These are phyloP conservation scores for Andricus grossulariae DNA, from an alignment of 1,140 invertebrate genomes.

Conservation along the genomic window DNA sequence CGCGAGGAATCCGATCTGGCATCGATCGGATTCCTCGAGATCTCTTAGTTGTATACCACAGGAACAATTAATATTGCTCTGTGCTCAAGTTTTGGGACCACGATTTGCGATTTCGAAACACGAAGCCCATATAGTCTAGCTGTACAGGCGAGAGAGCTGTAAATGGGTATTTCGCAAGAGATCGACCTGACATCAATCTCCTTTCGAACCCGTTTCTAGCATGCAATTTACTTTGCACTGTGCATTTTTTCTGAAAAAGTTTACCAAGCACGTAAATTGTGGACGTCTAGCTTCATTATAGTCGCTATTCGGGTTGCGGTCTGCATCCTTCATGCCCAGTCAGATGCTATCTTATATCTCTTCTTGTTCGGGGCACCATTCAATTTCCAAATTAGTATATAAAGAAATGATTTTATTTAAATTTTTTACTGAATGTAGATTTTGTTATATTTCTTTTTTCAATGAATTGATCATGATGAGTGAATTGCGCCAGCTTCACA, in stretches of 20 bases:
- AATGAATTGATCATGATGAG: constrained; percentile 1
- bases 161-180: constrained; percentile 26
- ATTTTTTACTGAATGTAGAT: background rate
- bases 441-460: background rate
- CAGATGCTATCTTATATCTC: background rate
- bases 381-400: background rate
- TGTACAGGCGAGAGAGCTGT: constrained; percentile 6
- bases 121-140: constrained; percentile 1
- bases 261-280: constrained; percentile 17
- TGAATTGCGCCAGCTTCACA: constrained; percentile 13
- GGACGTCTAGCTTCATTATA: constrained; percentile 7
- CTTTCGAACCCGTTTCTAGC: constrained; percentile 28
- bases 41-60: constrained; percentile 4
- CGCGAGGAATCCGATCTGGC: constrained; percentile 15
- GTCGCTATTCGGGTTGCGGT: constrained; percentile 6
- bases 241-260: constrained; percentile 16
- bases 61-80: constrained; percentile 21
- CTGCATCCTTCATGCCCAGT: background rate
- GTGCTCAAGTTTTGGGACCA: constrained; percentile 11
- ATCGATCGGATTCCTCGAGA: constrained; percentile 20
- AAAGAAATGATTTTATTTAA: background rate
- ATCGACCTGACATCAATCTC: constrained; percentile 31
- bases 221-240: constrained; percentile 29
- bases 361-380: background rate
- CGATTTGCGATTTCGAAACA: constrained; percentile 16